These are phyloP conservation scores for Dolichotis patagonum DNA, from an alignment of 2,113 vertebrate species.

Conservation along the genomic window DNA sequence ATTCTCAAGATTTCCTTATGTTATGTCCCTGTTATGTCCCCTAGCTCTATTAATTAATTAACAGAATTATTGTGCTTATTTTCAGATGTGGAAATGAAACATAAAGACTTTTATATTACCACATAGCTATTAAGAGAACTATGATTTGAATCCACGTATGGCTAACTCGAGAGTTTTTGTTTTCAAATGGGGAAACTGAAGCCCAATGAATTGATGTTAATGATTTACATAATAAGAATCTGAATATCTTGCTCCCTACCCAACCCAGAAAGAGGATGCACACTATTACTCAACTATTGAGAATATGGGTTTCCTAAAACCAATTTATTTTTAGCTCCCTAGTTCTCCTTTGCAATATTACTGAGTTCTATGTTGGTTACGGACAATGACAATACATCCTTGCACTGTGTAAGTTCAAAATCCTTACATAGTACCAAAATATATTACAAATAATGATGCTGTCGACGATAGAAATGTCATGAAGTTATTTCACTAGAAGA, in stretches of 20 bases:
- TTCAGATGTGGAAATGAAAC: conserved; percentile 49
- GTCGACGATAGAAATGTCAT: not conserved
- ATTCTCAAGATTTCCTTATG: not conserved
- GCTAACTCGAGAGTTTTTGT: not conserved
- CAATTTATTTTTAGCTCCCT: not conserved
- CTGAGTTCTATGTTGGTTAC: not conserved
- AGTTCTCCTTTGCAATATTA: not conserved
- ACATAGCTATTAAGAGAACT: not conserved
- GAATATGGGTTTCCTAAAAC: conserved; percentile 16
- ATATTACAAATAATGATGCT: not conserved
- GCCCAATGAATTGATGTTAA: not conserved
- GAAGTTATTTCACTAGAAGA: not conserved
- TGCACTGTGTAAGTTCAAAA: not conserved
- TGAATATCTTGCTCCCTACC: not conserved
- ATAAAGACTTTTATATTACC: not conserved
- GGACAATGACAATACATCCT: not conserved
- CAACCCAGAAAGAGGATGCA: not conserved
- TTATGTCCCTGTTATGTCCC: not conserved
- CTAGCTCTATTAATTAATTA: conserved; percentile 2
- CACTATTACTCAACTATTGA: not conserved
- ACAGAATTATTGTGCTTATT: conserved; percentile 15
- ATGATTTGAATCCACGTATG: not conserved
- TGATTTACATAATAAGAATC: not conserved
- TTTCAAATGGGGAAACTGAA: not conserved
- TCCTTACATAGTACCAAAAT: not conserved